Conservation (phyloP, 2,888 invertebrate genomes). For the Julus scanicus region DNA sequence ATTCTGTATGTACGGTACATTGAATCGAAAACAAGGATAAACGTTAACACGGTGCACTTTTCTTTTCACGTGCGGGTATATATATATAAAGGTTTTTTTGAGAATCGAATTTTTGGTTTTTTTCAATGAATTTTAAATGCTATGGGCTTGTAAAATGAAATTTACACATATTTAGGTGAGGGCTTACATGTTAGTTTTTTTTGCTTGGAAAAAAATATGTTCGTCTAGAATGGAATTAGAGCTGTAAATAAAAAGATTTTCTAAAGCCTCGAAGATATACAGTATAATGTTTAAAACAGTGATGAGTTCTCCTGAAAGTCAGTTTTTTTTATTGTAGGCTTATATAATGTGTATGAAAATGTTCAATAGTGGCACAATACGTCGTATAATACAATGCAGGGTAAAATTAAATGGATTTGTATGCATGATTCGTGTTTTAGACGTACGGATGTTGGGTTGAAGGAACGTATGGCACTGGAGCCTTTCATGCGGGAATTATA, state of each 20-base stretch:
- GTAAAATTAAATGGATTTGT: not conserved
- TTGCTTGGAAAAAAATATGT: no score
- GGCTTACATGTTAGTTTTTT: not conserved
- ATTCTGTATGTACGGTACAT: not conserved
- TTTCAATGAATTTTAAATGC: conserved; percentile 12
- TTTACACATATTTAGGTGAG: no score
- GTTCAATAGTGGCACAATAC: not conserved
- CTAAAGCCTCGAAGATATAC: no score
- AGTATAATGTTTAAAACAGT: not conserved
- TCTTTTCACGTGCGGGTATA: not conserved
- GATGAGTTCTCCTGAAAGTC: not conserved
- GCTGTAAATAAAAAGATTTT: no score
- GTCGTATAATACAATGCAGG: not conserved
- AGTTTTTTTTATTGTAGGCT: not conserved
- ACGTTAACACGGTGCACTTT: not conserved
- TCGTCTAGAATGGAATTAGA: no score
- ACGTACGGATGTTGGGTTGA: not conserved
- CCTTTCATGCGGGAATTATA: not conserved
- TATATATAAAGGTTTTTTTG: not conserved
- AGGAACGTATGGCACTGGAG: not conserved
- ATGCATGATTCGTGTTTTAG: not conserved
- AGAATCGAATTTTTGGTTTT: not conserved
- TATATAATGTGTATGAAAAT: not conserved
- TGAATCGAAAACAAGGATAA: not conserved
- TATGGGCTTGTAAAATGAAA: not conserved